phyloP scores from a whole-genome alignment of 2,888 invertebrate species.

The Malthinus seriepunctatus region DNA sequence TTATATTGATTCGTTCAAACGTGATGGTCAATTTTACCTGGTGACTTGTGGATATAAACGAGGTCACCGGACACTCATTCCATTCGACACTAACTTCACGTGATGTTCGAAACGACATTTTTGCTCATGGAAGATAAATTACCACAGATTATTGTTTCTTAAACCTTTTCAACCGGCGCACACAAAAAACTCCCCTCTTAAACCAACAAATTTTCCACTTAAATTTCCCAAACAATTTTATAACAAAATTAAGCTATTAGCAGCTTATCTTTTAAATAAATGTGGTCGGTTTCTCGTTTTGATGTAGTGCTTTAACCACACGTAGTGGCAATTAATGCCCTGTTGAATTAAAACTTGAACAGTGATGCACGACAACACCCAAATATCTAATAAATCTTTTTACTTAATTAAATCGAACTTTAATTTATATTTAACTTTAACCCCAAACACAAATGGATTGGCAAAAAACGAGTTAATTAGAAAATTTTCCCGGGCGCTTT shows the following conservation, averaged over 20 bases:
- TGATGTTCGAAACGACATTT: constrained; percentile 10
- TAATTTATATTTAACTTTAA: constrained; percentile 8
- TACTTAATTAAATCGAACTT: constrained; percentile 14
- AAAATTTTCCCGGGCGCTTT: too few relatives aligned
- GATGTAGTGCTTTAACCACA: background rate
- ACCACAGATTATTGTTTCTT: constrained; percentile 7
- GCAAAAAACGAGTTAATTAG: too few relatives aligned
- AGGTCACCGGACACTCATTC: constrained; percentile 16
- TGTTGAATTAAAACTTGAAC: constrained; percentile 7
- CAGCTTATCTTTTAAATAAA: too few relatives aligned
- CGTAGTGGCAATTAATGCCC: background rate
- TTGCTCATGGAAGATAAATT: constrained; percentile 11
- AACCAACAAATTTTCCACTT: too few relatives aligned
- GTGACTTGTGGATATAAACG: constrained; percentile 17
- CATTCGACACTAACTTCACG: background rate
- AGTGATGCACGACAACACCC: constrained; percentile 10
- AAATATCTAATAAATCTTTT: constrained; percentile 13
- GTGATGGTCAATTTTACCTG: constrained; percentile 16
- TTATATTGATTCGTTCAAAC: constrained; percentile 14
- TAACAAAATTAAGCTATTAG: too few relatives aligned
- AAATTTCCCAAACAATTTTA: too few relatives aligned
- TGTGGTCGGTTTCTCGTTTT: too few relatives aligned
- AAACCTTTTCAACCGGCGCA: background rate
- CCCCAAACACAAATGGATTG: too few relatives aligned
- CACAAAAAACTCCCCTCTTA: background rate